A percentile compares a stretch with the other conserved stretches of the same genome.
phyloP scores from a whole-genome alignment of 2,888 invertebrate genomes.

The Meteorus cinctellus region DNA sequence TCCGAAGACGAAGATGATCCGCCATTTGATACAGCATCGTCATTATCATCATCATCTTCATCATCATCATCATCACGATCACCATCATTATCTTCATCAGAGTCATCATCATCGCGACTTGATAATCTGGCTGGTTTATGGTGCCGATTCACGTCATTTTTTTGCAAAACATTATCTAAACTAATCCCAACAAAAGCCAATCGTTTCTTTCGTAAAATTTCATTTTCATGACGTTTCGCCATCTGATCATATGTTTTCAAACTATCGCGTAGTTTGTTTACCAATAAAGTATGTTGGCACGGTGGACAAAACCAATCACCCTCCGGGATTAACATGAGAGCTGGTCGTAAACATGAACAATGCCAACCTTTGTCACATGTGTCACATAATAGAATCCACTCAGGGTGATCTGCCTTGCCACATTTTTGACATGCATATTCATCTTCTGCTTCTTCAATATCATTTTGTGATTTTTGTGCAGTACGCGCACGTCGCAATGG shows the following conservation, averaged over 20 bases:
- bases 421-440: slow-evolving; percentile 93
- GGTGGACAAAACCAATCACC: slow-evolving; percentile 99
- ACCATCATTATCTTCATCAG: slow-evolving; percentile 45
- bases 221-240: slow-evolving; percentile 80
- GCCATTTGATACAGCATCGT: slow-evolving; percentile 48
- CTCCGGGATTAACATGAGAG: slow-evolving; percentile 94
- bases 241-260: slow-evolving; percentile 85
- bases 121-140: slow-evolving; percentile 42
- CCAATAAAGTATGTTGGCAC: slow-evolving; percentile 88
- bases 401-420: slow-evolving; percentile 93
- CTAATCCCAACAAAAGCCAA: slow-evolving; percentile 85
- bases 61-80: slow-evolving; percentile 46
- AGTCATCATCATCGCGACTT: slow-evolving; percentile 57
- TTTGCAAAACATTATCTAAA: slow-evolving; percentile 81
- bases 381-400: slow-evolving; percentile 98
- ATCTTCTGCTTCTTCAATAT: slow-evolving; percentile 71
- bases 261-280: slow-evolving; percentile 83
- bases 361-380: slow-evolving; percentile 98
- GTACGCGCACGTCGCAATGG: slow-evolving; percentile 90
- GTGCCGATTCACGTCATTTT: slow-evolving; percentile 56
- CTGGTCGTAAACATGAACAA: slow-evolving; percentile 94
- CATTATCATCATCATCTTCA: not conserved
- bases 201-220: slow-evolving; percentile 80
- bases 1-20: slow-evolving; percentile 61
- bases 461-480: slow-evolving; percentile 79